phyloP scores from a whole-genome alignment of 2,797 vertebrate species.

The Heteromormyrus szaboi region DNA sequence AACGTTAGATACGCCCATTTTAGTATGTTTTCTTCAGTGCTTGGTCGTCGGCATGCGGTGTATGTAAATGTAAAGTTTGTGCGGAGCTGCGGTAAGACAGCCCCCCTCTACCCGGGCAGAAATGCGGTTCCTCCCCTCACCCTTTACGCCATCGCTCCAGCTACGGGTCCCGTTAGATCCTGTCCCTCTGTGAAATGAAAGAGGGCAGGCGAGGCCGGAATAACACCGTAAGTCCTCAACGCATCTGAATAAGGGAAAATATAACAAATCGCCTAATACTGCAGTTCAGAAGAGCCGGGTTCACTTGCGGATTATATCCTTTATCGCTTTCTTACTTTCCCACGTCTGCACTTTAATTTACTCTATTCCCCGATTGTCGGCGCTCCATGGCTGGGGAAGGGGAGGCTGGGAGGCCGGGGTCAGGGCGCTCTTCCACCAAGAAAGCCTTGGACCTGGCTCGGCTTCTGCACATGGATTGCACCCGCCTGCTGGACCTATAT shows the following conservation, averaged over 20 bases:
- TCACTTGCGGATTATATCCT: neutral
- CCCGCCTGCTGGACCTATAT: constrained; percentile 54
- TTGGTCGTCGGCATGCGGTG: neutral
- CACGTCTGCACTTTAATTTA: neutral
- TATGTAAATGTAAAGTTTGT: neutral
- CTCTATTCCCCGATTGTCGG: neutral
- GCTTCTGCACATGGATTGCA: constrained; percentile 55
- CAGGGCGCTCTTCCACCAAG: constrained; percentile 36
- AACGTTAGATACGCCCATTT: neutral
- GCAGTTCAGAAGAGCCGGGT: neutral
- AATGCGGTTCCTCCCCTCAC: neutral
- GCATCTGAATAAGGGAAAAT: neutral
- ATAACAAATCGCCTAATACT: neutral
- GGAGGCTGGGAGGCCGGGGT: constrained; percentile 35
- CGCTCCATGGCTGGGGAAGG: constrained; percentile 49
- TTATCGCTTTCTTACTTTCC: neutral
- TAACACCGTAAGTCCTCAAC: neutral
- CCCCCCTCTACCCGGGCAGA: neutral
- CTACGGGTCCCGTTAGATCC: constrained; percentile 12
- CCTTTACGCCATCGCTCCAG: neutral
- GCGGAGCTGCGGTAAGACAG: neutral
- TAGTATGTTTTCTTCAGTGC: neutral
- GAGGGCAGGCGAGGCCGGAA: neutral
- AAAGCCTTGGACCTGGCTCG: constrained; percentile 56
- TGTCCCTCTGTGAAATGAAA: neutral